phyloP scores from a whole-genome alignment of 2,797 vertebrate genomes.

The Catharus ustulatus region DNA sequence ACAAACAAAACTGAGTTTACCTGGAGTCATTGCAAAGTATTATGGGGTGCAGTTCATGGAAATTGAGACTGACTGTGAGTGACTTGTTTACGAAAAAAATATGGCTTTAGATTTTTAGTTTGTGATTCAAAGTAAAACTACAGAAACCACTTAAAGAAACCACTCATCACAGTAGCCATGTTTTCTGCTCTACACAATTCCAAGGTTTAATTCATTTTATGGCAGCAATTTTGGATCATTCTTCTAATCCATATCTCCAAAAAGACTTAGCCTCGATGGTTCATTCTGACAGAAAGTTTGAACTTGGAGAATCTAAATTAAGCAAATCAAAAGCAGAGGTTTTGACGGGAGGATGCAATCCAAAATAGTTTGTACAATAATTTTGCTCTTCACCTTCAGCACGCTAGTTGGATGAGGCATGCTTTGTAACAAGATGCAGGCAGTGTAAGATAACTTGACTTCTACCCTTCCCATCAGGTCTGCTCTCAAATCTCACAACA shows the following conservation, averaged over 20 bases:
- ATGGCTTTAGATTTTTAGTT: neutral
- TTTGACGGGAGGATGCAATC: neutral
- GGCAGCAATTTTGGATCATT: neutral
- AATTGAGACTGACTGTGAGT: neutral
- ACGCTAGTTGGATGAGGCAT: accelerated
- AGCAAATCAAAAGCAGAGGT: neutral
- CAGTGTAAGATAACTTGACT: neutral
- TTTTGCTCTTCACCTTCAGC: neutral
- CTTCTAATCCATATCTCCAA: neutral
- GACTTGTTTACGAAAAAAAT: neutral
- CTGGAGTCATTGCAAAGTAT: neutral
- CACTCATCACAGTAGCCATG: neutral
- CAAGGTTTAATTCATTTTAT: neutral
- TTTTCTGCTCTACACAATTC: neutral
- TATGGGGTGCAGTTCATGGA: neutral
- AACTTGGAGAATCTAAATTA: neutral
- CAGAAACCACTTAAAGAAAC: neutral
- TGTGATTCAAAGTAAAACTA: neutral
- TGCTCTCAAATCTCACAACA: neutral
- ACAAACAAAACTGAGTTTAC: neutral
- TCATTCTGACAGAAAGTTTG: neutral
- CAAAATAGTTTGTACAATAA: neutral
- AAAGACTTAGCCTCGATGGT: neutral
- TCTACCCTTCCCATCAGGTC: neutral
- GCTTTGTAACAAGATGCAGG: neutral